Percentiles rank a stretch among this genome's conserved stretches.
These are phyloP conservation scores for Romanogobio albipinnatus DNA, from an alignment of 2,113 vertebrate genomes.

Conservation along the genomic window DNA sequence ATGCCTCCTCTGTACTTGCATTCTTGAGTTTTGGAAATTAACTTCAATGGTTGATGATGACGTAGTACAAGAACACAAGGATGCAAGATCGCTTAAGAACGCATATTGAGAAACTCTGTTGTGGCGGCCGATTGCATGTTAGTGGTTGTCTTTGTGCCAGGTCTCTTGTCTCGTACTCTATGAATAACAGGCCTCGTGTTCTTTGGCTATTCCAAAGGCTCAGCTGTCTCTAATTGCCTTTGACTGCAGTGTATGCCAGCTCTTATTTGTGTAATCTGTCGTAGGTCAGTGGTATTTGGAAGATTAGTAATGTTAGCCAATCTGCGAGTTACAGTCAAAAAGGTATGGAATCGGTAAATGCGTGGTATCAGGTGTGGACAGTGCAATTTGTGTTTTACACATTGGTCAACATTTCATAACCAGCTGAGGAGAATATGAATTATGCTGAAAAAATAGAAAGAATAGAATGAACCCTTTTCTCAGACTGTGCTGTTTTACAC, in stretches of 20 bases:
- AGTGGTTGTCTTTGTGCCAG: not conserved
- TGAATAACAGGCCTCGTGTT: constrained; percentile 7
- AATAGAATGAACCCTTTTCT: not conserved
- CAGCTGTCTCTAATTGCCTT: constrained; percentile 45
- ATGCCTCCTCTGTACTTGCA: too few species aligned
- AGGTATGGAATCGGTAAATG: not conserved
- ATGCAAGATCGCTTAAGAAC: too few species aligned
- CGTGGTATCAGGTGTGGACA: not conserved
- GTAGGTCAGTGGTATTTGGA: constrained; percentile 34
- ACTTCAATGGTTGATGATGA: too few species aligned
- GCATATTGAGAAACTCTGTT: not conserved
- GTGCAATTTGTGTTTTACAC: not conserved
- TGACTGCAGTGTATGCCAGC: constrained; percentile 28
- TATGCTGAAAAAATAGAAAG: not conserved
- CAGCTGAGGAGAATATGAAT: not conserved
- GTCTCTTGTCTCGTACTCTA: constrained; percentile 18
- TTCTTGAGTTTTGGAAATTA: too few species aligned
- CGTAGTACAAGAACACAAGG: too few species aligned
- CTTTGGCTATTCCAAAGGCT: constrained; percentile 8
- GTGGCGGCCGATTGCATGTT: not conserved
- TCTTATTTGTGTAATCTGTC: constrained; percentile 24
- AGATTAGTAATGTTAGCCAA: constrained; percentile 3
- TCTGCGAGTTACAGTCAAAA: not conserved
- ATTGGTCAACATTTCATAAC: not conserved
- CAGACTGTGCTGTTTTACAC: not conserved